Percentiles rank a stretch among this genome's conserved stretches.
These are phyloP conservation scores for Proales similis DNA, from an alignment of 1,140 invertebrate genomes.

Conservation along the genomic window DNA sequence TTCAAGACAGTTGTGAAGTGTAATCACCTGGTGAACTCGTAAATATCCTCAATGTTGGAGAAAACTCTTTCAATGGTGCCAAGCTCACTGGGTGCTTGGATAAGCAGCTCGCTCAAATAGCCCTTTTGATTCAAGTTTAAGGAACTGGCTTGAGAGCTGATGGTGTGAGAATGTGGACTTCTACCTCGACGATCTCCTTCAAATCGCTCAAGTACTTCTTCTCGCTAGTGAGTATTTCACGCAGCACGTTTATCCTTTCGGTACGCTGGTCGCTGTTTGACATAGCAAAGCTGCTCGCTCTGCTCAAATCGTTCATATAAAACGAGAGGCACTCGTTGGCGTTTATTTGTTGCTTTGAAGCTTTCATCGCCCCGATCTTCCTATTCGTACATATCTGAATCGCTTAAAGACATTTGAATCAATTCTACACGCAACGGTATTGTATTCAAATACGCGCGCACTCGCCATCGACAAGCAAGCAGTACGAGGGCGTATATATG, in stretches of 20 bases:
- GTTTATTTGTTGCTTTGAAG: no score
- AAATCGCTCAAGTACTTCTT: conserved; percentile 33
- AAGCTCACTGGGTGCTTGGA: no score
- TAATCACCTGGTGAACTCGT: conserved; percentile 26
- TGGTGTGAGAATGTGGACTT: background rate
- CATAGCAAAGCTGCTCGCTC: background rate
- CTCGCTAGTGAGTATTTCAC: conserved; percentile 32
- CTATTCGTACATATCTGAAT: no score
- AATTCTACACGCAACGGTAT: no score
- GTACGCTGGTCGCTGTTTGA: conserved; percentile 9
- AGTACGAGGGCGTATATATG: no score
- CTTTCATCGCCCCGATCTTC: no score
- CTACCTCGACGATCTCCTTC: conserved; percentile 32
- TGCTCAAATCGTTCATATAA: conserved; percentile 24
- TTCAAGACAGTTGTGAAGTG: background rate
- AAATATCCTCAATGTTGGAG: conserved; percentile 32
- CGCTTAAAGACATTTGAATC: no score
- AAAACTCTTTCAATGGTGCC: no score
- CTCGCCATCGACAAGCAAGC: no score
- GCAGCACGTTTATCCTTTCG: conserved; percentile 28
- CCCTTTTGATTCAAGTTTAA: conserved; percentile 6
- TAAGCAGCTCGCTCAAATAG: conserved; percentile 17
- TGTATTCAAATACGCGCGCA: no score
- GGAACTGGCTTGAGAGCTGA: background rate
- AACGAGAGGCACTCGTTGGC: conserved; percentile 32